Evolutionary conservation across 2,113 vertebrate genomes (phyloP), one percentile per base, ranked within the genome.

Genomic region (Ictidomys tridecemlineatus): DNA sequence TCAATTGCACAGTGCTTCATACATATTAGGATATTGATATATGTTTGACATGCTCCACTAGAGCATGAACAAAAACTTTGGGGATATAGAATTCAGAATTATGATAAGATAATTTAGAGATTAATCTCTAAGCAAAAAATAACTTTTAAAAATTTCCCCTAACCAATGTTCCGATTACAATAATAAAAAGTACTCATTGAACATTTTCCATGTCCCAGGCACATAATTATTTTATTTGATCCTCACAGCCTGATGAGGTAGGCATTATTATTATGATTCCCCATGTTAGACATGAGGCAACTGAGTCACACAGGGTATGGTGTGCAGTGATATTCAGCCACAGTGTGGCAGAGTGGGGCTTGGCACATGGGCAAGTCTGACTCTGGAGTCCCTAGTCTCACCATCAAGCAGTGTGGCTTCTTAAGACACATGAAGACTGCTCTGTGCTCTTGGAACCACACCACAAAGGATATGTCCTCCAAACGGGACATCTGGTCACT

Each of bases 401-500:
- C 1, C 17, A 16, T 87, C 34, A 76, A 0, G 16, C 6, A 39
- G 12, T 8, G 51, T 16, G 58, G 67, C 32, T 34, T 85, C 37
- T 89, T 82, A 58, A 73, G 56, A 91, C 9, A 37, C 2, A 28
- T 13, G 24, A 88, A 32, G 30, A 13, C 78, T 69, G 13, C 76
- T 89, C 69, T 77, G 5, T 92, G n/a, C 90, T 91, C 93, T 85
- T 10, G 56, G 67, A 53, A 42, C 69, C 61, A 80, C 18, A 61
- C 85, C 72, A 93, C 39, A 30, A 48, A 56, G 92, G 61, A 51
- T 93, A 88, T 94, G 63, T 76, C 26, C 12, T 76, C 26, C 12
- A 53, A 72, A 56, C 63, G 85, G 85, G 45, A 69, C 95, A 95
- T 96, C 77, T 94, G 96, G 91, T 96, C 85, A 96, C 89, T 96